These are phyloP conservation scores for Engystomops pustulosus DNA, from an alignment of 2,113 vertebrate species.

Conservation along the genomic window DNA sequence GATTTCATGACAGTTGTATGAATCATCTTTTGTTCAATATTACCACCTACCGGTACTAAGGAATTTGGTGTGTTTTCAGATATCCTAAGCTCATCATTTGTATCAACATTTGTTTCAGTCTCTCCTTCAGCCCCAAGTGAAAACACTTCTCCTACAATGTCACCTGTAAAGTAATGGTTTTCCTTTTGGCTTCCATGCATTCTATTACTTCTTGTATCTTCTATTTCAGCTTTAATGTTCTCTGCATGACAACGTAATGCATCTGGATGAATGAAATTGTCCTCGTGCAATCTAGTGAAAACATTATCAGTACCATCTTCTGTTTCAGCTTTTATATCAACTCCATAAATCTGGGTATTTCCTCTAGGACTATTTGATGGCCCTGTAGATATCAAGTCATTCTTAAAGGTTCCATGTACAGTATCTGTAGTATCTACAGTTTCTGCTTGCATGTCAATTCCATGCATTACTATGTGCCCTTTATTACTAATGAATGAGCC, in stretches of 20 bases:
- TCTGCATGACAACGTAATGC: background rate
- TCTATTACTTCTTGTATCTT: background rate
- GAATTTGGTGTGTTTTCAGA: background rate
- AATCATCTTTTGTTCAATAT: background rate
- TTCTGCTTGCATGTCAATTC: conserved; percentile 6
- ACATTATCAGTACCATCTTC: background rate
- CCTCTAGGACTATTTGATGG: background rate
- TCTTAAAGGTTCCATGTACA: background rate
- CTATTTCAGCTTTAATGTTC: background rate
- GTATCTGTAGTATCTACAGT: background rate
- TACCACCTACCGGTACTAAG: background rate
- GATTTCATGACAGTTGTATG: background rate
- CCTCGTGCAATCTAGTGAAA: background rate
- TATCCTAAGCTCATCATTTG: background rate
- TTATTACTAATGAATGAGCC: background rate
- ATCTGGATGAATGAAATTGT: background rate
- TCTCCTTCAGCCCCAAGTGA: background rate
- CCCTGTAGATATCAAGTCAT: background rate
- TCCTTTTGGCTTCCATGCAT: background rate
- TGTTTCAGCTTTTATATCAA: background rate
- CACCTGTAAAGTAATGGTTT: background rate
- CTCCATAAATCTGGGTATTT: background rate
- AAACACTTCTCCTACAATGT: too few species aligned
- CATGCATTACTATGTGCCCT: background rate
- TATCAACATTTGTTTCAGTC: background rate